phyloP scores from a whole-genome alignment of 2,113 vertebrate species.

The Henicopernis longicauda region DNA sequence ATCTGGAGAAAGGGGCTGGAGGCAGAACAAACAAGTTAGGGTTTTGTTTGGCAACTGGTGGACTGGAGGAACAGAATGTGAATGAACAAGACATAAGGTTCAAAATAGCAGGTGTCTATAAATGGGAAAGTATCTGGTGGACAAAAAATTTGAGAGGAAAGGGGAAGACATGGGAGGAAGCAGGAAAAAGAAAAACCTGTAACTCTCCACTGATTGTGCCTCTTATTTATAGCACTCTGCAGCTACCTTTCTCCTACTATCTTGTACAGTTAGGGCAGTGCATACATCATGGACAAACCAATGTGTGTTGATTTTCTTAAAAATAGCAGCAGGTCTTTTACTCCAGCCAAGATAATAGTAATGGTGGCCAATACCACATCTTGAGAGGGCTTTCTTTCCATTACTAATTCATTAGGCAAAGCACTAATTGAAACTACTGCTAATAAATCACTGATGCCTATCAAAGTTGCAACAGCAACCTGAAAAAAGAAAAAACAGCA shows the following conservation, averaged over 20 bases:
- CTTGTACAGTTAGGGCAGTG: neutral
- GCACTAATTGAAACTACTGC: conserved; percentile 10
- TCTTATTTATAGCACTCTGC: neutral
- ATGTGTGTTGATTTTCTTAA: neutral
- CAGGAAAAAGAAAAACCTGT: neutral
- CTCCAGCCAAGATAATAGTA: conserved; percentile 16
- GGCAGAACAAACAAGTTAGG: neutral
- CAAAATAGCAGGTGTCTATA: neutral
- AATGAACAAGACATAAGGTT: neutral
- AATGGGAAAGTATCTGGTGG: neutral
- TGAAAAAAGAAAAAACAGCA: neutral
- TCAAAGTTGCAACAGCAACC: neutral
- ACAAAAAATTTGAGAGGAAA: neutral
- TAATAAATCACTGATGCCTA: conserved; percentile 4
- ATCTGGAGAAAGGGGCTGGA: neutral
- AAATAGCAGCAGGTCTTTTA: neutral
- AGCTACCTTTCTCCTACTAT: neutral
- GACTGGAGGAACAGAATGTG: neutral
- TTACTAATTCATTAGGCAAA: conserved; percentile 17
- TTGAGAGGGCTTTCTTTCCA: neutral
- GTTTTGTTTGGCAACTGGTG: neutral
- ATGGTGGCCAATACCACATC: neutral
- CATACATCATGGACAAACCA: neutral
- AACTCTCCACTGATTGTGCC: neutral
- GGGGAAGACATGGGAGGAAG: neutral